Conservation (phyloP, 2,797 vertebrate species). For the Alcedo quadribrachys region DNA sequence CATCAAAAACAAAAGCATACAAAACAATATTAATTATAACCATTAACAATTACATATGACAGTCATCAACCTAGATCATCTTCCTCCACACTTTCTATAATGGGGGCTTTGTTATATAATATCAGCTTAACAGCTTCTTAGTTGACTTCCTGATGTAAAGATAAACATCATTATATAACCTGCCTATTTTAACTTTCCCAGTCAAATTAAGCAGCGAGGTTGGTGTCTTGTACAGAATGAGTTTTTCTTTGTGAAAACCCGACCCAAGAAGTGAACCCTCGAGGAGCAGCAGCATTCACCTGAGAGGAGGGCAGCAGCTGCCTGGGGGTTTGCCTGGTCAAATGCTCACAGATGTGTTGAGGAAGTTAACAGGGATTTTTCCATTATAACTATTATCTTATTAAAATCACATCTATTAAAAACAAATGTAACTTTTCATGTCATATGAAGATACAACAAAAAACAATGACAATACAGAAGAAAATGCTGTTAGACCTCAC, state of each 20-base stretch:
- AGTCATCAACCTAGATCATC: constrained; percentile 12
- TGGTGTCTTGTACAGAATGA: neutral
- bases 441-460: neutral
- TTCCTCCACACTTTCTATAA: constrained; percentile 61
- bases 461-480: neutral
- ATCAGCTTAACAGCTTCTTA: constrained; percentile 64
- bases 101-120: constrained; percentile 48
- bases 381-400: neutral
- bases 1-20: neutral
- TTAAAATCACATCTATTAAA: neutral
- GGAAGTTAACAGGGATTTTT: neutral
- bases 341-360: neutral
- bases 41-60: neutral
- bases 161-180: constrained; percentile 68
- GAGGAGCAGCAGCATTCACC: neutral
- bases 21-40: neutral
- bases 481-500: neutral
- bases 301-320: neutral
- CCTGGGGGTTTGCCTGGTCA: neutral
- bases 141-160: constrained; percentile 67
- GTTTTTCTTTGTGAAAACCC: neutral
- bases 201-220: constrained; percentile 33
- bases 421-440: neutral
- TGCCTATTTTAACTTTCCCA: constrained; percentile 53
- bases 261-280: neutral